Conservation (phyloP, 1,140 invertebrate species). For the Temnothorax nylanderi region DNA sequence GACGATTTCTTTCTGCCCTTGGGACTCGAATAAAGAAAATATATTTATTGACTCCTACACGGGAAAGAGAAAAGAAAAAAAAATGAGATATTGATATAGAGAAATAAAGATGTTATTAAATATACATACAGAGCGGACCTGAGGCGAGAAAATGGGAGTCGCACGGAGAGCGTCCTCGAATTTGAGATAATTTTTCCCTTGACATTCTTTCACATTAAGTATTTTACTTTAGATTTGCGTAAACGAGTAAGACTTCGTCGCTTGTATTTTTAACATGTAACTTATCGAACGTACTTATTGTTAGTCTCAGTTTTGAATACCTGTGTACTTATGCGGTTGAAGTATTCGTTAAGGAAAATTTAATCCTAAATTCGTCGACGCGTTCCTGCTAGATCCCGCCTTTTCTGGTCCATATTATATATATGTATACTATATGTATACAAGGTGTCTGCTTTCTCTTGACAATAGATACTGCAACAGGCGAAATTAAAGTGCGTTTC, state of each 20-base stretch:
- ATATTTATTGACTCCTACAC: conserved; percentile 46
- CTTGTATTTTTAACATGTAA: background rate
- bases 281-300: conserved; percentile 9
- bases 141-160: background rate
- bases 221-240: background rate
- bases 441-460: conserved; percentile 46
- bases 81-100: conserved; percentile 48
- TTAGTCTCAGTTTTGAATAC: background rate
- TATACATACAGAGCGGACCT: conserved; percentile 48
- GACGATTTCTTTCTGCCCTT: conserved; percentile 36
- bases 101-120: conserved; percentile 57
- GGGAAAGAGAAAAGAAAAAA: conserved; percentile 35
- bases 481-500: conserved; percentile 21
- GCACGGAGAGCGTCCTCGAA: conserved; percentile 13
- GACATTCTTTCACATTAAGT: background rate
- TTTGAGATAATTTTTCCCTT: conserved; percentile 1
- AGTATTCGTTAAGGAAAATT: background rate
- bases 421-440: conserved; percentile 58
- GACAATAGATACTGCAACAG: conserved; percentile 14
- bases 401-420: conserved; percentile 47
- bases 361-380: conserved; percentile 8
- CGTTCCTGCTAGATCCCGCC: conserved; percentile 32
- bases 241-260: background rate
- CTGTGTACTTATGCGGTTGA: conserved; percentile 15
- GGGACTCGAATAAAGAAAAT: conserved; percentile 25